Base-by-base conservation (phyloP, 2,113 vertebrate species). In the Paedocypris sp. region DNA sequence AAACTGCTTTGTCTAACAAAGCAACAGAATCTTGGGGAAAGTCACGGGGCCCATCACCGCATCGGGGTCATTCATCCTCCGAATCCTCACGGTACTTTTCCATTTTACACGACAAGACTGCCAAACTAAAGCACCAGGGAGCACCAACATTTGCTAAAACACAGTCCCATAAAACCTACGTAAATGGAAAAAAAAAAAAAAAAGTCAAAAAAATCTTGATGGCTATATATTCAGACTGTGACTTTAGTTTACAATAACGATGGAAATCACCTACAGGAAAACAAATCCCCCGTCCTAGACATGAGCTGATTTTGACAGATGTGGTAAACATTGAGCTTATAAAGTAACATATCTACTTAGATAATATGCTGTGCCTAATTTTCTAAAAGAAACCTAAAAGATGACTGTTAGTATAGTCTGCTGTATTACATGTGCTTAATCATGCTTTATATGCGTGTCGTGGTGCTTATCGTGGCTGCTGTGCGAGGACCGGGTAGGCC, bases 401-500 rank as follows among this genome's bases (percentile, higher is more conserved):
- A 20, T 57, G 2, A 6, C 16, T 32, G 36, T 57, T 57, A 57
- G 36, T 42, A 43, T 56, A 41, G 9, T 56, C 43, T 57, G 53
- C 53, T 57, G 23, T 19, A 12, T 43, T 42, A 28, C 38, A 22
- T 60, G 58, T 38, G 46, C 45, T 60, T 60, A 38, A 28, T 48
- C 58, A 60, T 60, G 58, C 58, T 60, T 56, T 41, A 56, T 13
- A 57, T 57, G 53, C 2, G 22, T 42, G 35, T 56, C 8, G 4
- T 8, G 38, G 63, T 68, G 83, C 84, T 98, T 92, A 98, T 83
- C 94, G 91, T 80, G 91, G 89, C 84, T 95, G 94, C 83, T 98
- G 94, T 45, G 90, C 81, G 58, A 94, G 91, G 45, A 97, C 93
- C 0, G 95, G 95, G 85, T 96, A 92, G 60, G 94, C 92, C 84